phyloP scores from a whole-genome alignment of 2,113 vertebrate species.

The Bettongia penicillata region DNA sequence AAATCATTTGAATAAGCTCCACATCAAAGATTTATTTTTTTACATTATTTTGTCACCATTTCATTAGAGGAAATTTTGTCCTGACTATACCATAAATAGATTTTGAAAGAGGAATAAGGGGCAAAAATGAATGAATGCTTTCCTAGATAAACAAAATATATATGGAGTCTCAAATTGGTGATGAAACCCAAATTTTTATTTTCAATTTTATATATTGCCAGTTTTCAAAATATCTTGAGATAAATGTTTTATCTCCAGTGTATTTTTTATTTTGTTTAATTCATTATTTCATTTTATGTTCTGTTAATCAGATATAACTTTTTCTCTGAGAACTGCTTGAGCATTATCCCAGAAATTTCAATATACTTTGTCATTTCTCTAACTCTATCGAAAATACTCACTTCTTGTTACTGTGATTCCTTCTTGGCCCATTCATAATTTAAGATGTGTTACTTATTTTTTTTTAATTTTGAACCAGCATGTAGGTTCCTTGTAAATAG shows the following conservation, averaged over 20 bases:
- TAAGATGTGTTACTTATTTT: too few species aligned
- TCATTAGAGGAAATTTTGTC: conserved; percentile 43
- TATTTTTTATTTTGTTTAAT: neutral
- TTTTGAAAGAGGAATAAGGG: neutral
- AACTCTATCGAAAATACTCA: neutral
- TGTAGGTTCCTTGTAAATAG: neutral
- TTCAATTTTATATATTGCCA: neutral
- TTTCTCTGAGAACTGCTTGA: neutral
- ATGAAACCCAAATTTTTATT: neutral
- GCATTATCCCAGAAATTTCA: neutral
- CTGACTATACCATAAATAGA: neutral
- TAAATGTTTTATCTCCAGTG: neutral
- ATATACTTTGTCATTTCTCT: neutral
- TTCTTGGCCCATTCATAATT: neutral
- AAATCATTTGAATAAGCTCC: conserved; percentile 57
- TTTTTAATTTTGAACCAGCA: neutral
- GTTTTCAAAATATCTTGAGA: neutral
- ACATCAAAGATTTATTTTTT: conserved; percentile 57
- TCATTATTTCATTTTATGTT: neutral
- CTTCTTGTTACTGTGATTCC: neutral
- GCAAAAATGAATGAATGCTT: neutral
- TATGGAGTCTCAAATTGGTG: neutral
- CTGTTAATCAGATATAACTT: neutral
- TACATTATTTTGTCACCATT: conserved; percentile 44
- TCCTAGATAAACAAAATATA: neutral